Percentiles rank a stretch among this genome's conserved stretches.
Conservation (phyloP, 1,140 invertebrate genomes). For the Hesperophylax magnus region DNA sequence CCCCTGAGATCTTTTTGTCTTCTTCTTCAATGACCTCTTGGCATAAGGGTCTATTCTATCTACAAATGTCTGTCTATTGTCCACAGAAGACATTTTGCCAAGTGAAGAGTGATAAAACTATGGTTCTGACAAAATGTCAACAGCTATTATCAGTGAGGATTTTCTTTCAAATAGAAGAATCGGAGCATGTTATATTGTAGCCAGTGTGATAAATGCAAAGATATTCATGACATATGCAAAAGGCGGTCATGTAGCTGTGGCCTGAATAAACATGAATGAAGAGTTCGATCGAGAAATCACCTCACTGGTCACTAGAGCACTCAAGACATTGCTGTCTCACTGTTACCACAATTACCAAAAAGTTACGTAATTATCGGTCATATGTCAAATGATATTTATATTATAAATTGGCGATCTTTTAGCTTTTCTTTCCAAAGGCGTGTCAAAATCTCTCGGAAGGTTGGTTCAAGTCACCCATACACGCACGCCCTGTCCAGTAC, state of each 20-base stretch:
- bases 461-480: constrained; percentile 46
- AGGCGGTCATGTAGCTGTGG: constrained; percentile 46
- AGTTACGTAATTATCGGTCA: constrained; percentile 52
- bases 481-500: constrained; percentile 47
- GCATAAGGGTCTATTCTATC: constrained; percentile 96
- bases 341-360: constrained; percentile 50
- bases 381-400: constrained; percentile 48
- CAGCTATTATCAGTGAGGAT: constrained; percentile 48
- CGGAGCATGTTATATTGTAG: constrained; percentile 44
- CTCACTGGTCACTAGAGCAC: constrained; percentile 39
- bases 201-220: constrained; percentile 34
- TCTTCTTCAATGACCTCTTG: constrained; percentile 93
- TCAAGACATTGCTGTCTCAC: constrained; percentile 45
- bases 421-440: constrained; percentile 48
- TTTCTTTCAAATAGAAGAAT: constrained; percentile 46
- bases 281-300: constrained; percentile 34
- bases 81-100: constrained; percentile 81
- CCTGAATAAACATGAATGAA: constrained; percentile 46
- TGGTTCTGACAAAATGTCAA: constrained; percentile 50
- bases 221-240: constrained; percentile 49
- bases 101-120: constrained; percentile 40
- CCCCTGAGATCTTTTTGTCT: constrained; percentile 93
- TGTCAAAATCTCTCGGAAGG: constrained; percentile 43
- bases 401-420: constrained; percentile 45
- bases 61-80: constrained; percentile 78